Evolutionary conservation across 1,140 invertebrate species (phyloP), one percentile per base, ranked within the genome.

Genomic region (Drosophila malerkotliana): DNA sequence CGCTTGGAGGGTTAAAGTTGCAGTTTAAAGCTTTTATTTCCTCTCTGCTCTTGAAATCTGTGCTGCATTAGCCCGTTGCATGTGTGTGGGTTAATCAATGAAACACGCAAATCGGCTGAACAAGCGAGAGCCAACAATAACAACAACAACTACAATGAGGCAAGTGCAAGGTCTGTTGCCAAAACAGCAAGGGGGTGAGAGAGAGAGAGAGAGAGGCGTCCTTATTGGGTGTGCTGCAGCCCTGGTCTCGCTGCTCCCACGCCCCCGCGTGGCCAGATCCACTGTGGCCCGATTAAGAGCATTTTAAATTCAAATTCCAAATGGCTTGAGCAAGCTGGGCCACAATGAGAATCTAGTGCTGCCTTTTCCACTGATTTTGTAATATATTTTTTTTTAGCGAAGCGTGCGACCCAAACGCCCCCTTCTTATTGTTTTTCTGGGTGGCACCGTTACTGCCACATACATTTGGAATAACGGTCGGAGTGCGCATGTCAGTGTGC

Each of bases 361-460:
- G 61, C 26, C 28, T 28, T 18, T 32, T 68, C 45, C 18, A 69
- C 49, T 55, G 63, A 69, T 71, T 56, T 61, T 51, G 69, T 75
- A 84, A 73, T 76, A 73, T 18, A 4, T 37, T 1, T 84, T 79
- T 79, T 79, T 54, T 39, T 28, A 54, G 52, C 62, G 18, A 61
- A 87, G 74, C 82, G 82, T 85, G 82, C 66, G 82, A 85, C 78
- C 82, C 83, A 82, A 82, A 85, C 81, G 82, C 83, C 82, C 82
- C 81, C 83, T 69, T 71, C 57, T 53, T 41, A 48, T 64, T 61
- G 64, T 69, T 68, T 44, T 56, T 41, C 52, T 59, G 47, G 74
- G 52, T 72, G 57, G 66, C 64, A 75, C 74, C 77, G 77, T 79
- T 79, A 77, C 74, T 60, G 34, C 71, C 54, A 69, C 63, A 45